Evolutionary conservation across 1,140 invertebrate species (phyloP).

Genomic region (Diabrotica undecimpunctata): DNA sequence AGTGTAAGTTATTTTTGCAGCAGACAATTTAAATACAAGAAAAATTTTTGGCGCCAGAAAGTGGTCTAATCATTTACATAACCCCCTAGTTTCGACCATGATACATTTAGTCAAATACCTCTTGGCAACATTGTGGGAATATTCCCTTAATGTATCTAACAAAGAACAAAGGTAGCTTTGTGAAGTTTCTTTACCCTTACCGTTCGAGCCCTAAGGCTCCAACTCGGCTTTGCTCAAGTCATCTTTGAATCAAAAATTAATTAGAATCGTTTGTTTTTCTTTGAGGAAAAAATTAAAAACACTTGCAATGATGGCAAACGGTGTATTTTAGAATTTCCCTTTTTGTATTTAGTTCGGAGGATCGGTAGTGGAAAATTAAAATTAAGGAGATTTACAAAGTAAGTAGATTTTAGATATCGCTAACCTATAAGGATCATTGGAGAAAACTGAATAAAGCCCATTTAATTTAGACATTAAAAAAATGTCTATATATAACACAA

Average conservation of each 20-base stretch:
- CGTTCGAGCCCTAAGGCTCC: background rate
- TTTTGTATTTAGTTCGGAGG: background rate
- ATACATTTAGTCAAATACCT: conserved; percentile 13
- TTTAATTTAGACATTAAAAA: too few species aligned
- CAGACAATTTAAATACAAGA: too few species aligned
- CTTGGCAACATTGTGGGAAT: conserved; percentile 24
- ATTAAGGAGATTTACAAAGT: too few species aligned
- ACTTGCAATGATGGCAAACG: background rate
- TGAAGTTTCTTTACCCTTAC: conserved; percentile 12
- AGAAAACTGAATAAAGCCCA: too few species aligned
- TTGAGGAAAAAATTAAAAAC: background rate
- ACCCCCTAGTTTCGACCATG: background rate
- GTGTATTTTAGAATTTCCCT: background rate
- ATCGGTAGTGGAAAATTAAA: too few species aligned
- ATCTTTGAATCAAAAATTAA: conserved; percentile 5
- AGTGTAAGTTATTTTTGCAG: too few species aligned
- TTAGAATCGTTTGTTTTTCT: background rate
- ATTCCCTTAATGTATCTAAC: conserved; percentile 1
- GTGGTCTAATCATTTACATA: background rate
- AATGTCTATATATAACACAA: too few species aligned
- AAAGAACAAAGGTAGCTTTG: conserved; percentile 28
- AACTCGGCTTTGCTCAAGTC: background rate
- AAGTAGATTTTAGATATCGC: too few species aligned
- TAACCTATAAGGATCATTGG: too few species aligned
- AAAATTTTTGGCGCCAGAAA: too few species aligned